Evolutionary conservation across 2,797 vertebrate genomes (phyloP).

Genomic region (Mormyrus hasselquistii): DNA sequence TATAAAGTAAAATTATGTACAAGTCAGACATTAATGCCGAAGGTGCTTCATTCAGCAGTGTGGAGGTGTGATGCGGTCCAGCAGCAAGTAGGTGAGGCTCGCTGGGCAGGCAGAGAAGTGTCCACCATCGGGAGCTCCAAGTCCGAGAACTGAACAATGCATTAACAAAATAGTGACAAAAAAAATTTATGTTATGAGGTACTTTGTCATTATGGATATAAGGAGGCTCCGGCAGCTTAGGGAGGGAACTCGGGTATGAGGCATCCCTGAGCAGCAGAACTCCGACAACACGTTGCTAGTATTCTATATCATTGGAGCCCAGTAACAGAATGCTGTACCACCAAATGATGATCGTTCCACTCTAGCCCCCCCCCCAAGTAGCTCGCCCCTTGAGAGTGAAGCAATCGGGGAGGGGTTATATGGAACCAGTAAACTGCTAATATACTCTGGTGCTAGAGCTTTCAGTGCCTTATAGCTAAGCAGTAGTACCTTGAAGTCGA

Average conservation of each 20-base stretch:
- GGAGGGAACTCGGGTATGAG: neutral
- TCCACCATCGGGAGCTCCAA: neutral
- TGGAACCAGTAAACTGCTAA: neutral
- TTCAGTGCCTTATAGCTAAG: neutral
- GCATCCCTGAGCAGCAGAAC: neutral
- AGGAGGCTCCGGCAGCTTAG: neutral
- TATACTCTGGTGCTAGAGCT: neutral
- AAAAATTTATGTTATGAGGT: neutral
- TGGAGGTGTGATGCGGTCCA: neutral
- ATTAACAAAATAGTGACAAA: neutral
- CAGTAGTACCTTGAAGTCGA: neutral
- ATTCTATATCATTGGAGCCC: neutral
- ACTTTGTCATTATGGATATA: neutral
- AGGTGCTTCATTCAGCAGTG: neutral
- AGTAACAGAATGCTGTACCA: neutral
- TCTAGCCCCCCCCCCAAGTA: neutral
- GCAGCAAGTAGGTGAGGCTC: neutral
- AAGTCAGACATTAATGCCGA: neutral
- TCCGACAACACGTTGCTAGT: neutral
- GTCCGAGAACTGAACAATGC: neutral
- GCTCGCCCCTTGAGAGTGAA: neutral
- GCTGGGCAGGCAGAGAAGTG: neutral
- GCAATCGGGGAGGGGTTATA: neutral
- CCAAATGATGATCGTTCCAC: neutral
- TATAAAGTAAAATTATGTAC: neutral